A percentile compares a stretch with the other conserved stretches of the same genome.
Evolutionary conservation across 2,888 invertebrate species (phyloP).

Genomic region (Rhynchonema sp.): DNA sequence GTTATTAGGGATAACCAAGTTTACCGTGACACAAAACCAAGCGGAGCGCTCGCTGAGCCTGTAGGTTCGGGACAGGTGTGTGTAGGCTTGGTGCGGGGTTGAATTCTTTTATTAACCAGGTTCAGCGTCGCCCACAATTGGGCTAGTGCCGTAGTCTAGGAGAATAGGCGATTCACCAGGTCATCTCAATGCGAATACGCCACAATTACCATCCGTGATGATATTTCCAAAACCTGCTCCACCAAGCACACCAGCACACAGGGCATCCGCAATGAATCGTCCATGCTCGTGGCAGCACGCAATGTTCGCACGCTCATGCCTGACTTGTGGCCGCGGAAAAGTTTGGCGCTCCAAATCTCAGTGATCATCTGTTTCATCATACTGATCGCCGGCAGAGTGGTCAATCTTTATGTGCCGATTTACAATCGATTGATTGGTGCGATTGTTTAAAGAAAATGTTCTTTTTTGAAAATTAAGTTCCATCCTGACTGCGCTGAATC

Average conservation of each 20-base stretch:
- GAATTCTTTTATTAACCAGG: too few species aligned
- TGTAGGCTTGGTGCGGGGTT: too few species aligned
- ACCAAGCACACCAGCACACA: neutral
- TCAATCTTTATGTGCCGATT: conserved; percentile 73
- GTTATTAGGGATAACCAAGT: too few species aligned
- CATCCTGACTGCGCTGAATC: too few species aligned
- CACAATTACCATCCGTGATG: neutral
- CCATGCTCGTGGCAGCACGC: neutral
- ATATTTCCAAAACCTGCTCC: neutral
- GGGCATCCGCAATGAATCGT: neutral
- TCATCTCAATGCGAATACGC: too few species aligned
- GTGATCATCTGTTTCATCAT: conserved; percentile 58
- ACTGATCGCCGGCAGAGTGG: conserved; percentile 54
- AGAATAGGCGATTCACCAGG: too few species aligned
- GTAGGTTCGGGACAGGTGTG: too few species aligned
- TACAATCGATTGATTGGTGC: conserved; percentile 56
- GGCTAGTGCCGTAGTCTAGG: too few species aligned
- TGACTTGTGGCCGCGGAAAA: conserved; percentile 68
- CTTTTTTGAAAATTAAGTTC: neutral
- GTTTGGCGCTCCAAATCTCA: conserved; percentile 49
- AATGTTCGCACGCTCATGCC: conserved; percentile 42
- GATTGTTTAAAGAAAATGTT: conserved; percentile 12
- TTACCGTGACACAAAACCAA: too few species aligned
- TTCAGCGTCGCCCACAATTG: too few species aligned
- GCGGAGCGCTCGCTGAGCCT: too few species aligned